Conservation (phyloP, 2,888 invertebrate genomes). For the Frankliniella intonsa region DNA sequence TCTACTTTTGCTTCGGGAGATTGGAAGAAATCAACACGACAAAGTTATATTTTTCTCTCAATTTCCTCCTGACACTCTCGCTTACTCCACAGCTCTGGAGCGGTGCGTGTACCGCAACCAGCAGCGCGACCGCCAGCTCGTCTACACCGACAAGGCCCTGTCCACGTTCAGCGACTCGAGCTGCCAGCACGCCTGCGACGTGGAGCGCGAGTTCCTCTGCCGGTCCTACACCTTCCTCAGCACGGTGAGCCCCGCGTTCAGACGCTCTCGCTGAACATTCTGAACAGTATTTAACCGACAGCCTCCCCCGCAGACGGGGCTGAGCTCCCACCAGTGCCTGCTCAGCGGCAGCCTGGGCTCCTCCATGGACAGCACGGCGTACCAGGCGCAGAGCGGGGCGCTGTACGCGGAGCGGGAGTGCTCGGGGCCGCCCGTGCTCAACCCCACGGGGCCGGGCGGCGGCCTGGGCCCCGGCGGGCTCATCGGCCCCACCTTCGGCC, state of each 20-base stretch:
- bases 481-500: not conserved
- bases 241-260: slow-evolving; percentile 38
- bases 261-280: too few species aligned
- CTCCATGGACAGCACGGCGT: slow-evolving; percentile 43
- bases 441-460: slow-evolving; percentile 34
- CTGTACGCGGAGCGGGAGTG: slow-evolving; percentile 44
- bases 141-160: slow-evolving; percentile 47
- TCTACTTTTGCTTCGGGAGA: too few species aligned
- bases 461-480: slow-evolving; percentile 35
- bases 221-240: slow-evolving; percentile 46
- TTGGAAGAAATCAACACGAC: too few species aligned
- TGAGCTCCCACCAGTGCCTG: slow-evolving; percentile 43
- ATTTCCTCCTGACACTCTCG: too few species aligned
- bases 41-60: too few species aligned
- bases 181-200: slow-evolving; percentile 47
- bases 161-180: slow-evolving; percentile 45
- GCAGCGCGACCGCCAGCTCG: slow-evolving; percentile 44
- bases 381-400: slow-evolving; percentile 44
- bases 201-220: slow-evolving; percentile 47
- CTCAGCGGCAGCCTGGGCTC: slow-evolving; percentile 45
- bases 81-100: slow-evolving; percentile 39
- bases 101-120: slow-evolving; percentile 45
- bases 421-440: slow-evolving; percentile 33
- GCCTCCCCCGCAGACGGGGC: slow-evolving; percentile 37
- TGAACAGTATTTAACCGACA: slow-evolving; percentile 9